Evolutionary conservation across 2,113 vertebrate genomes (phyloP), one percentile per base, ranked within the genome.

Genomic region (Cyanoliseus patagonus): DNA sequence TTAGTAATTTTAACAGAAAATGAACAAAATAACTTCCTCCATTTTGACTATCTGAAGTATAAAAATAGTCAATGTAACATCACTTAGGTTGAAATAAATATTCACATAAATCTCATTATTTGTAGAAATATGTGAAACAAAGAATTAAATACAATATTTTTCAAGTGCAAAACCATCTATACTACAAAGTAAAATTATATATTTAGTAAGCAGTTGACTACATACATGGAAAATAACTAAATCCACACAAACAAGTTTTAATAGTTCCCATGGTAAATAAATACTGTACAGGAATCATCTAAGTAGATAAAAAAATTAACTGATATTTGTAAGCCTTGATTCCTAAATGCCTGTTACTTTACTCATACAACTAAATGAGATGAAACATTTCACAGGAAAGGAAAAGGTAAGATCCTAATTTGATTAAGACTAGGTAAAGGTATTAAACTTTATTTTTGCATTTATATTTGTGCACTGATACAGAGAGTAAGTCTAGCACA

Each of bases 211-310:
- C 30, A 70, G 35, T 27, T 70, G 51, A 51, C 23, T 67, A 18
- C 8, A 8, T 76, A 39, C 8, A 72, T 39, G 37, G 17, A 66
- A 77, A 41, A 49, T 57, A 92, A 78, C n/a, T 61, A 76, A 72
- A 92, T 72, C 24, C 51, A 88, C 31, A 80, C 17, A 85, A 68
- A 49, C 4, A 68, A 85, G 37, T 83, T 95, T 90, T 72, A 86
- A 68, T 72, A 27, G 64, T 92, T 95, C 33, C 64, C 73, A 81
- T 78, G 11, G 35, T 90, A 91, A 93, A 37, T 59, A 73, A 46
- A 53, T n/a, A 37, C 84, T 6, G 25, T 55, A 55, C 12, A 80
- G 67, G 27, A 61, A 90, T 55, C 35, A 37, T 27, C 18, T 33
- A 59, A 66, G n/a, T 41, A 78, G 42, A 59, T 31, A 13, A 30